phyloP scores from a whole-genome alignment of 2,797 vertebrate genomes.

The Oophaga sylvatica region DNA sequence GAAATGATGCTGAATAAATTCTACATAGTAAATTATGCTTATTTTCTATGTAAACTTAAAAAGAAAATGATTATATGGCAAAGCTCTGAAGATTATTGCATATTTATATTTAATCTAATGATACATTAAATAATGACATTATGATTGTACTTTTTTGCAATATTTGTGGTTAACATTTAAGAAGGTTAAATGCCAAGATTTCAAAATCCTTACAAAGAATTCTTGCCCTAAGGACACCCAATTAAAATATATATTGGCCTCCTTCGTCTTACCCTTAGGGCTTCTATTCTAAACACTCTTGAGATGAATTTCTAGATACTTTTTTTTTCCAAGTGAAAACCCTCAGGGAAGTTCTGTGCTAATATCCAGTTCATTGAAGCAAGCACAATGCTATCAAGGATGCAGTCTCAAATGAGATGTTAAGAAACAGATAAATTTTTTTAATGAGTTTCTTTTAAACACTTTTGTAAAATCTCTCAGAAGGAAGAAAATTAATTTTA shows the following conservation, averaged over 20 bases:
- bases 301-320: slow-evolving; percentile 38
- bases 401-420: slow-evolving; percentile 47
- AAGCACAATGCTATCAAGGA: slow-evolving; percentile 56
- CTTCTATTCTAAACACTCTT: slow-evolving; percentile 39
- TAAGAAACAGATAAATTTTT: slow-evolving; percentile 46
- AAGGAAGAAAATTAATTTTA: not conserved
- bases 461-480: slow-evolving; percentile 28
- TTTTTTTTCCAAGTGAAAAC: slow-evolving; percentile 53
- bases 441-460: slow-evolving; percentile 25
- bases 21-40: not conserved
- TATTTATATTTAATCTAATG: slow-evolving; percentile 7
- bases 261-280: slow-evolving; percentile 26
- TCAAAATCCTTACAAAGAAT: slow-evolving; percentile 38
- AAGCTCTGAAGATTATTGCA: not conserved
- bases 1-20: not conserved
- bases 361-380: slow-evolving; percentile 56
- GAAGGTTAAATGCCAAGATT: slow-evolving; percentile 47
- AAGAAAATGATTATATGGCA: slow-evolving; percentile 5
- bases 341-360: slow-evolving; percentile 56
- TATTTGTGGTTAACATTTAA: slow-evolving; percentile 40
- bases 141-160: not conserved
- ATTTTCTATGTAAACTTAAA: not conserved
- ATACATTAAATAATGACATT: slow-evolving; percentile 25
- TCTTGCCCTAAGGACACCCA: slow-evolving; percentile 46
- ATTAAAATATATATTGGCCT: slow-evolving; percentile 59